These are phyloP conservation scores for Euura saliciscinereae DNA, from an alignment of 1,140 invertebrate species.

Conservation along the genomic window DNA sequence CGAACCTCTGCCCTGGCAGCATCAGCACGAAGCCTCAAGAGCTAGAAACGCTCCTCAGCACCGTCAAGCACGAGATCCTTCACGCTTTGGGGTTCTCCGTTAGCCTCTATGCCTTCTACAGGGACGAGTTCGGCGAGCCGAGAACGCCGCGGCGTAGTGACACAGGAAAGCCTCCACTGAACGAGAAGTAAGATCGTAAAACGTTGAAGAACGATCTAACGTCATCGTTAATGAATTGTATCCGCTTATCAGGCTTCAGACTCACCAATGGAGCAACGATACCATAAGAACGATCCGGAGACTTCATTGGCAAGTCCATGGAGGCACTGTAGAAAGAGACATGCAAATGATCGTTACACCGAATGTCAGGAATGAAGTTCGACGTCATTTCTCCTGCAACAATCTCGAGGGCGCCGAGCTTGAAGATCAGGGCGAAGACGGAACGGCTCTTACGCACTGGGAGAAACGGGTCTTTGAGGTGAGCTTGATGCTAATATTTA, in stretches of 20 bases:
- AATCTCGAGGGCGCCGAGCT: constrained; percentile 94
- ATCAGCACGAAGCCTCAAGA: constrained; percentile 94
- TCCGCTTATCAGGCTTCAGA: constrained; percentile 70
- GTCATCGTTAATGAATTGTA: constrained; percentile 18
- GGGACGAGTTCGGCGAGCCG: constrained; percentile 85
- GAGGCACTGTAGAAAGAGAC: constrained; percentile 73
- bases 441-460: constrained; percentile 97
- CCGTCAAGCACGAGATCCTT: constrained; percentile 98
- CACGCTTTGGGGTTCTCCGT: constrained; percentile 97
- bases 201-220: background rate
- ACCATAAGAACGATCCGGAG: constrained; percentile 84
- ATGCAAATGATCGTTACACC: constrained; percentile 94
- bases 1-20: constrained; percentile 96
- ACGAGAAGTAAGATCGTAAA: constrained; percentile 75
- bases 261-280: constrained; percentile 91
- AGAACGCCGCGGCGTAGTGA: constrained; percentile 79
- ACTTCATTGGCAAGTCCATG: constrained; percentile 83
- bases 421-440: constrained; percentile 97
- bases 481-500: constrained; percentile 20
- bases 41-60: constrained; percentile 90
- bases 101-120: constrained; percentile 92
- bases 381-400: constrained; percentile 90
- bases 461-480: constrained; percentile 98
- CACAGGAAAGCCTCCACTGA: constrained; percentile 86
- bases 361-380: constrained; percentile 82